phyloP scores from a whole-genome alignment of 2,113 vertebrate genomes.

The Pachypanchax playfairii region DNA sequence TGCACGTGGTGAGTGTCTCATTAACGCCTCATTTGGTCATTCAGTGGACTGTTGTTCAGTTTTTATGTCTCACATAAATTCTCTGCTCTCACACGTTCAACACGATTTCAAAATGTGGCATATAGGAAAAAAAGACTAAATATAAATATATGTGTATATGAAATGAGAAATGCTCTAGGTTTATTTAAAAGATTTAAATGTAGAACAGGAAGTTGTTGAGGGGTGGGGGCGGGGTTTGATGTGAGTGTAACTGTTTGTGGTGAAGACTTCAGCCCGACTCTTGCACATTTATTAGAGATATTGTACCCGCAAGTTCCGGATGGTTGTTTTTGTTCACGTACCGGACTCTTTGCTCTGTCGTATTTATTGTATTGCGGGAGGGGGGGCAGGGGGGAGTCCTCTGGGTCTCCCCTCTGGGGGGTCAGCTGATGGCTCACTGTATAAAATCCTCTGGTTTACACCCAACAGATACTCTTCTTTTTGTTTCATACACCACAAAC shows the following conservation, averaged over 20 bases:
- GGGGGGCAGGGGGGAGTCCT: slow-evolving; percentile 54
- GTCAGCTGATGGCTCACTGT: slow-evolving; percentile 46
- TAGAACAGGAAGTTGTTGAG: slow-evolving; percentile 61
- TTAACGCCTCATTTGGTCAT: slow-evolving; percentile 52
- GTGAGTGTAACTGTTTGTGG: slow-evolving; percentile 78
- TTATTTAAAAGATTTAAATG: slow-evolving; percentile 80
- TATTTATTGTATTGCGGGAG: slow-evolving; percentile 84
- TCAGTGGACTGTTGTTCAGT: slow-evolving; percentile 39
- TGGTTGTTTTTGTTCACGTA: slow-evolving; percentile 76
- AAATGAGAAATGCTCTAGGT: slow-evolving; percentile 78
- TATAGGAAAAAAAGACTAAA: slow-evolving; percentile 70
- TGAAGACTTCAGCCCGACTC: slow-evolving; percentile 79
- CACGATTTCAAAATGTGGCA: slow-evolving; percentile 59
- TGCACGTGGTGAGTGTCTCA: slow-evolving; percentile 26
- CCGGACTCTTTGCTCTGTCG: slow-evolving; percentile 77
- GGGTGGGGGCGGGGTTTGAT: slow-evolving; percentile 53
- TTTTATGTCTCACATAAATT: slow-evolving; percentile 24
- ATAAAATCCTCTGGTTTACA: slow-evolving; percentile 57
- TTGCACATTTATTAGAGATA: slow-evolving; percentile 84
- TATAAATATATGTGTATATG: slow-evolving; percentile 82
- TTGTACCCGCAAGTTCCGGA: slow-evolving; percentile 79
- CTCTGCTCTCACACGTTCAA: slow-evolving; percentile 38
- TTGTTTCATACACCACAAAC: slow-evolving; percentile 66
- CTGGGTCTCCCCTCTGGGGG: slow-evolving; percentile 34
- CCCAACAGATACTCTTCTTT: slow-evolving; percentile 43